phyloP scores from a whole-genome alignment of 2,888 invertebrate species.

The Abscondita cerata region DNA sequence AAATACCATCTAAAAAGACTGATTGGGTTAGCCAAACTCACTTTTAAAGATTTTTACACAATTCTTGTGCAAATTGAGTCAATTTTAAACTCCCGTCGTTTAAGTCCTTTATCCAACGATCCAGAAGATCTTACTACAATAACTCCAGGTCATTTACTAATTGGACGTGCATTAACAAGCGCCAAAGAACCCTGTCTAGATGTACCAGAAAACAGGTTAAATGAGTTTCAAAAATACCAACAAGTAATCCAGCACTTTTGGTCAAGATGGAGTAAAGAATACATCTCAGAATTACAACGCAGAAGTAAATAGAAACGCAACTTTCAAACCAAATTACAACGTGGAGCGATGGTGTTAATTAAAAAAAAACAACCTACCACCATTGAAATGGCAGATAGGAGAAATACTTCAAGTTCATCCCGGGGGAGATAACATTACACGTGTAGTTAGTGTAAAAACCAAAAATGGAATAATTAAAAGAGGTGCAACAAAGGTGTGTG shows the following conservation, averaged over 20 bases:
- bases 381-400: slow-evolving; percentile 11
- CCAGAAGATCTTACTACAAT: slow-evolving; percentile 42
- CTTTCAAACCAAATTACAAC: not conserved
- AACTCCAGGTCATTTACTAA: slow-evolving; percentile 47
- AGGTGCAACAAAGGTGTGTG: not conserved
- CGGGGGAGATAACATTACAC: slow-evolving; percentile 14
- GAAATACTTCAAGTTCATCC: slow-evolving; percentile 12
- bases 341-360: not conserved
- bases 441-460: slow-evolving; percentile 12
- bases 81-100: slow-evolving; percentile 48
- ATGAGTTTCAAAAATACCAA: slow-evolving; percentile 42
- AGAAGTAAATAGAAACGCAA: slow-evolving; percentile 35
- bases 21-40: slow-evolving; percentile 40
- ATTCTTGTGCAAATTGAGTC: slow-evolving; percentile 47
- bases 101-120: slow-evolving; percentile 43
- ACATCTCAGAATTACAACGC: slow-evolving; percentile 41
- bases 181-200: slow-evolving; percentile 33
- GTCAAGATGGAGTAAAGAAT: slow-evolving; percentile 43
- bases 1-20: slow-evolving; percentile 48
- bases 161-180: slow-evolving; percentile 39
- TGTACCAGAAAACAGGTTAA: slow-evolving; percentile 33
- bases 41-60: slow-evolving; percentile 47
- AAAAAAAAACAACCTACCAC: not conserved
- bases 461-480: not conserved
- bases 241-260: slow-evolving; percentile 43